phyloP scores from a whole-genome alignment of 2,113 vertebrate species.

The Lepus europaeus region DNA sequence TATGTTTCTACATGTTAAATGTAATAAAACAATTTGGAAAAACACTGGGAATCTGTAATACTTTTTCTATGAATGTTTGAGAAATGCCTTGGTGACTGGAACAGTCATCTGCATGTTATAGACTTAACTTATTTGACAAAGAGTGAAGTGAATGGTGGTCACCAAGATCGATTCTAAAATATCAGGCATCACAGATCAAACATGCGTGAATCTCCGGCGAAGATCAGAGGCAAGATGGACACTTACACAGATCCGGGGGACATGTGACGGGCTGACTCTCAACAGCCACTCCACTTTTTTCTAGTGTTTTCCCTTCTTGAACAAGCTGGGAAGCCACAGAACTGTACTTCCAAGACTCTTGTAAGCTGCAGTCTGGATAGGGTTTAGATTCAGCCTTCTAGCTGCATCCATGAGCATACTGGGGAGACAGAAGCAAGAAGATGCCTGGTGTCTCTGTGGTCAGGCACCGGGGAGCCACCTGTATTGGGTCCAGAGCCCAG shows the following conservation, averaged over 20 bases:
- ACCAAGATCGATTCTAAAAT: background rate
- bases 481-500: background rate
- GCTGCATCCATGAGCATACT: background rate
- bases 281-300: background rate
- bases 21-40: slow-evolving; percentile 14
- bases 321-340: background rate
- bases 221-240: background rate
- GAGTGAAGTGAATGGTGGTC: background rate
- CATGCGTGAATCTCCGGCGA: background rate
- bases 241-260: background rate
- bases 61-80: background rate
- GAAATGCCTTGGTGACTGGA: background rate
- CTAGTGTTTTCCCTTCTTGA: background rate
- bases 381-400: background rate
- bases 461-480: background rate
- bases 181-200: background rate
- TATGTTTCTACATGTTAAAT: slow-evolving; percentile 58
- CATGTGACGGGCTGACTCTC: background rate
- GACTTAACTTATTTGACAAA: background rate
- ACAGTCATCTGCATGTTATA: background rate
- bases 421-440: background rate
- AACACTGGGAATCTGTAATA: background rate
- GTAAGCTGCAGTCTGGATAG: background rate
- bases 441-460: background rate
- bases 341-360: slow-evolving; percentile 39